Evolutionary conservation across 2,888 invertebrate genomes (phyloP).

Genomic region (Hesperia comma): DNA sequence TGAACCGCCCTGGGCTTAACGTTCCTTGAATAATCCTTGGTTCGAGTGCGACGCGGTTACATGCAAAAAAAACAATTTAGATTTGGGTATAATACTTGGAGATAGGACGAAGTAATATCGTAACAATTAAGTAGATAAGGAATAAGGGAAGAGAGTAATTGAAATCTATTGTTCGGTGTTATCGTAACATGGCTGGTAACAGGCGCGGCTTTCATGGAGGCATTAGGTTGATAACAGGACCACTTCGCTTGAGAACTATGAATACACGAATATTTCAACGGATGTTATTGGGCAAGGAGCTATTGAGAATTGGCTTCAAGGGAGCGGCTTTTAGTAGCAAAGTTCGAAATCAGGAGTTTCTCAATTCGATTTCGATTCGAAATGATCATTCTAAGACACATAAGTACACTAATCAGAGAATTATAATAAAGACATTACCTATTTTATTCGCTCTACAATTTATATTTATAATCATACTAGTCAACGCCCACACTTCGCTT

Average conservation of each 20-base stretch:
- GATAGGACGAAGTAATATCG: slow-evolving; percentile 48
- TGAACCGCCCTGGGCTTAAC: slow-evolving; percentile 63
- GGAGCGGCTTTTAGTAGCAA: too few relatives aligned
- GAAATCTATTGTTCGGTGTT: slow-evolving; percentile 34
- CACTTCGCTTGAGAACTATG: background rate
- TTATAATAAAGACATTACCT: background rate
- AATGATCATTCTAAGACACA: too few relatives aligned
- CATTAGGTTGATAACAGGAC: background rate
- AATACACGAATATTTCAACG: background rate
- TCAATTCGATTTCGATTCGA: too few relatives aligned
- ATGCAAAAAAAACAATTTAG: slow-evolving; percentile 63
- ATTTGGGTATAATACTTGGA: slow-evolving; percentile 49
- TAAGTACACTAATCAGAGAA: too few relatives aligned
- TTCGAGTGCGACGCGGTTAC: slow-evolving; percentile 49
- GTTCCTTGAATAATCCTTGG: slow-evolving; percentile 62
- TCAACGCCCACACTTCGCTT: too few relatives aligned
- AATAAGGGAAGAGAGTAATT: slow-evolving; percentile 39
- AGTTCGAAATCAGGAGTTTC: too few relatives aligned
- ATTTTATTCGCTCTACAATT: background rate
- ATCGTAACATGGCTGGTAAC: slow-evolving; percentile 18
- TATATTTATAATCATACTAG: background rate
- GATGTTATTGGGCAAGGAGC: background rate
- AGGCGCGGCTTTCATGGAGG: background rate
- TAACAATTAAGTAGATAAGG: slow-evolving; percentile 48
- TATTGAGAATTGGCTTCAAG: background rate